Conservation (phyloP, 1,140 invertebrate species). For the Macrobrachium nipponense region DNA sequence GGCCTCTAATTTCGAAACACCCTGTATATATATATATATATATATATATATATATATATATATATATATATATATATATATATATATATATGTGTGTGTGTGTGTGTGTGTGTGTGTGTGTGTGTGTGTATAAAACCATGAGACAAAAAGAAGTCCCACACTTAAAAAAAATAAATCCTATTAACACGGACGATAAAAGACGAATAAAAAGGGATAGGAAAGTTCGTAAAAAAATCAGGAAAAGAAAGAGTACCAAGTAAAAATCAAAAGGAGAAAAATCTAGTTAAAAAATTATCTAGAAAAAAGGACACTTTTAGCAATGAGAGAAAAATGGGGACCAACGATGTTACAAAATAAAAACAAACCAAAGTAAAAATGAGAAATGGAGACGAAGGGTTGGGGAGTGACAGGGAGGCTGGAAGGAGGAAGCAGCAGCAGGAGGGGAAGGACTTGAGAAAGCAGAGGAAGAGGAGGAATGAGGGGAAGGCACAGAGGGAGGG, state of each 20-base stretch:
- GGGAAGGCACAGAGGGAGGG: not conserved
- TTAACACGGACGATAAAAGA: not conserved
- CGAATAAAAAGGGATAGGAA: not conserved
- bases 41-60: no score
- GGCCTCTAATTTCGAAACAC: no score
- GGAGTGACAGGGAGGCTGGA: no score
- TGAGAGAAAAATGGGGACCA: not conserved
- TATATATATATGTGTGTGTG: no score
- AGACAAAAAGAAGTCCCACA: no score
- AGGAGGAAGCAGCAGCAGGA: not conserved
- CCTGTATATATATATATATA: no score
- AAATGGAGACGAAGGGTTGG: not conserved
- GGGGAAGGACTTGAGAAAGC: not conserved
- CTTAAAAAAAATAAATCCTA: not conserved
- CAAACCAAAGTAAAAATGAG: not conserved
- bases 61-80: no score
- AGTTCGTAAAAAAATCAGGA: not conserved
- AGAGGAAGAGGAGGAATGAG: not conserved
- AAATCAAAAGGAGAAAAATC: not conserved
- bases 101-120: no score
- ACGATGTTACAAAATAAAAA: constrained; percentile 1
- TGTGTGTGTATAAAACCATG: no score
- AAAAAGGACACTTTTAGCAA: not conserved
- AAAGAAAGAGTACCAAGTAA: not conserved
- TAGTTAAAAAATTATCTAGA: not conserved